Base-by-base conservation (phyloP, 1,140 invertebrate species). In the Colletes gigas region DNA sequence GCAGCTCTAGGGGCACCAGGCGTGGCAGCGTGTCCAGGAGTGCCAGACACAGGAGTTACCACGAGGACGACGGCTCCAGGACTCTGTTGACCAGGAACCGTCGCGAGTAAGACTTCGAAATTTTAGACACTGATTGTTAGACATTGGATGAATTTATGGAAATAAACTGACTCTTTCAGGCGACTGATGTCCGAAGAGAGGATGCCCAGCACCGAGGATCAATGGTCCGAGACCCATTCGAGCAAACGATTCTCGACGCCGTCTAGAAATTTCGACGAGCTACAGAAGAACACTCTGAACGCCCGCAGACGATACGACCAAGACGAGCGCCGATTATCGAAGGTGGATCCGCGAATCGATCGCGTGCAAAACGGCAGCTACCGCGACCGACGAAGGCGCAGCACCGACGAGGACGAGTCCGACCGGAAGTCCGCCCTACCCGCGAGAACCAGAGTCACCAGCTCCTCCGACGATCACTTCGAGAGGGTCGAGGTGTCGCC, bases 1-100 rank as follows among this genome's bases (percentile, higher is more conserved):
- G 93, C 69, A 91, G 94, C 88, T 90, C 94, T 59, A 76, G 93
- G 87, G 90, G 81, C 69, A 65, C 89, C 0, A 88, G 89, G 82
- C 78, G 89, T 21, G 83, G 88, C 17, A 88, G 91, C 54, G 69
- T 91, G 54, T 78, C 87, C 14, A 87, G 88, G 73, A 88, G 72
- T 9, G 39, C 69, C 47, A 88, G 88, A 71, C 69, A 90, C 47
- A 86, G 90, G 65, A 84, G 82, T 55, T 92, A 93, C 44, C 84
- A 89, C 0, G 90, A 92, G 4, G 91, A 93, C 1, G 93, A 94
- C 3, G 60, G 69, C 15, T 63, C 67, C 44, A 88, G 88, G 55
- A 78, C 52, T n/a, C 69, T 86, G 21, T 44, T 83, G 0, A 63
- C 86, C 2, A 91, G 89, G 59, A 83, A 81, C 77, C 90, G 89